phyloP scores from a whole-genome alignment of 2,113 vertebrate species.

The Sebastes fasciatus region DNA sequence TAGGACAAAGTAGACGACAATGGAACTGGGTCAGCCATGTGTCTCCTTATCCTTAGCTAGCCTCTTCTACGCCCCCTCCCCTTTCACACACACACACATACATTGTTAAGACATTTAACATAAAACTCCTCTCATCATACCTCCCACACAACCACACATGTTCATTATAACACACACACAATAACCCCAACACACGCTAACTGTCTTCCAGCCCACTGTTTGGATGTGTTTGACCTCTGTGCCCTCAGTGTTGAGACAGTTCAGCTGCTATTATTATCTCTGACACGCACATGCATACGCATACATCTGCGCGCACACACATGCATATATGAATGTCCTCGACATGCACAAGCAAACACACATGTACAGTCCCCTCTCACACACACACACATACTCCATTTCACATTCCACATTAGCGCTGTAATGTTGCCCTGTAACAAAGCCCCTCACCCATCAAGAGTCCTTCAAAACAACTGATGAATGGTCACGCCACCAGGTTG shows the following conservation, averaged over 20 bases:
- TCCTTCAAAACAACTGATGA: constrained; percentile 74
- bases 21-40: constrained; percentile 68
- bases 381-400: constrained; percentile 38
- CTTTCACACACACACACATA: constrained; percentile 13
- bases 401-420: constrained; percentile 69
- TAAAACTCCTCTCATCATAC: constrained; percentile 41
- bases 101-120: constrained; percentile 55
- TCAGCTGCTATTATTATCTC: constrained; percentile 56
- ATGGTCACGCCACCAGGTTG: constrained; percentile 74
- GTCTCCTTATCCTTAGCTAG: constrained; percentile 54
- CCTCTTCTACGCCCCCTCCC: neutral
- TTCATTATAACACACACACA: constrained; percentile 47
- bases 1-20: constrained; percentile 55
- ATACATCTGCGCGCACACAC: constrained; percentile 13
- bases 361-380: constrained; percentile 39
- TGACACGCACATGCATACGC: constrained; percentile 37
- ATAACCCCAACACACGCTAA: constrained; percentile 44
- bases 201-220: constrained; percentile 57
- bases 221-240: constrained; percentile 56
- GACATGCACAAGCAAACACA: constrained; percentile 40
- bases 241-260: constrained; percentile 49
- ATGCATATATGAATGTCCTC: constrained; percentile 40
- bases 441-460: constrained; percentile 72
- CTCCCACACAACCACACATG: constrained; percentile 29
- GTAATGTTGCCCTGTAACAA: constrained; percentile 68